Base-by-base conservation (phyloP, 2,113 vertebrate species). In the Regulus satrapa region DNA sequence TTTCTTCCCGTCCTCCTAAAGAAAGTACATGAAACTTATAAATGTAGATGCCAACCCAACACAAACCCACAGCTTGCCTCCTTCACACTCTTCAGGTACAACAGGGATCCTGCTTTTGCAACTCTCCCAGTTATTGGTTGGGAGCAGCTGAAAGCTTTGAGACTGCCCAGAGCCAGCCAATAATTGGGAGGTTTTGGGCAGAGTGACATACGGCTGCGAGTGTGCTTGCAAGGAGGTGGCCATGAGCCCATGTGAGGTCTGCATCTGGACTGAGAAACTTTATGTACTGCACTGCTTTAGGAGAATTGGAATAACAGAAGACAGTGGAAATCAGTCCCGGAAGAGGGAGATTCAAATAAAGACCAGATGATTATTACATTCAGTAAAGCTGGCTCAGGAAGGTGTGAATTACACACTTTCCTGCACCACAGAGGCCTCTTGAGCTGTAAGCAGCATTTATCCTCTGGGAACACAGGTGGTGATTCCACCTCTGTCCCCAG, bases 391-490 rank as follows among this genome's bases (percentile, higher is more conserved):
- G 96, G 95, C 93, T 96, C 94, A 93, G 66, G 94, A 91, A 97
- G 91, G 95, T 96, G 95, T 96, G 93, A 96, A 97, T 97, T 97
- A 95, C 96, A 97, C 94, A 96, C 95, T 97, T 96, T 36, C 95
- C 94, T 95, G 92, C 85, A 88, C 96, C 96, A 93, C 91, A 94
- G 89, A 95, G 95, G 93, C 94, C 96, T 95, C 93, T 95, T 92
- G 94, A 95, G 89, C 91, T 91, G 62, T 95, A 93, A 91, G 94
- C 93, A 83, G 92, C 89, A 89, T 88, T 95, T 52, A 36, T 94
- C 95, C 95, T 89, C 93, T 94, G 96, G 95, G 96, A 97, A 93
- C 93, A 94, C 93, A 96, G 95, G 94, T 97, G 94, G 92, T 96
- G 95, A 97, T 97, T 97, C 96, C 93, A 97, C 95, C 96, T 95